phyloP scores from a whole-genome alignment of 2,797 vertebrate genomes.

The Paramormyrops hopkinsi region DNA sequence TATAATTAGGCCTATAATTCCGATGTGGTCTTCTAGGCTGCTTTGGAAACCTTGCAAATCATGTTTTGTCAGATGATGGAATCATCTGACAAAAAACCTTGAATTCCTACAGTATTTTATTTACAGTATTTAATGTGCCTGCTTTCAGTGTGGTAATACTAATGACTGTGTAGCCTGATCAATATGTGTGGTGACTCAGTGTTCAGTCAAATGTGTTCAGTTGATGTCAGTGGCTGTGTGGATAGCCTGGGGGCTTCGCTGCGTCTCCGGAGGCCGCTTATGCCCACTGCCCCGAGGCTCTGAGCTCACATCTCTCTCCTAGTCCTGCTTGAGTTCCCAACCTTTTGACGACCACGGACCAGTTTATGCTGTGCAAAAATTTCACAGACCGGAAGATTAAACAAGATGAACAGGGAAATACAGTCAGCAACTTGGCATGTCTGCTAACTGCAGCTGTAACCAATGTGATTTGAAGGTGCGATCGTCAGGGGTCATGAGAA shows the following conservation, averaged over 20 bases:
- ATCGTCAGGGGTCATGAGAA: background rate
- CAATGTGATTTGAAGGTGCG: background rate
- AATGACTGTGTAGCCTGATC: background rate
- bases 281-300: background rate
- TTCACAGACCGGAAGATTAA: background rate
- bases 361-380: background rate
- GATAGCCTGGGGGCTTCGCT: background rate
- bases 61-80: background rate
- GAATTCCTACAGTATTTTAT: background rate
- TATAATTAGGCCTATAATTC: background rate
- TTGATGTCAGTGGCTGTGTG: background rate
- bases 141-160: background rate
- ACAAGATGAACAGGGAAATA: background rate
- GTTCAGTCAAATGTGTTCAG: background rate
- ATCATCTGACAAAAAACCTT: background rate
- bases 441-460: background rate
- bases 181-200: background rate
- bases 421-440: background rate
- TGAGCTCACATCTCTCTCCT: background rate
- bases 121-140: background rate
- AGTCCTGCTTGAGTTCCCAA: background rate
- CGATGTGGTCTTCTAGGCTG: background rate
- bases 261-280: background rate
- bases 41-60: background rate
- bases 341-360: background rate